Evolutionary conservation across 2,888 invertebrate genomes (phyloP), one percentile per base, ranked within the genome.

Genomic region (Pelosia muscerda): DNA sequence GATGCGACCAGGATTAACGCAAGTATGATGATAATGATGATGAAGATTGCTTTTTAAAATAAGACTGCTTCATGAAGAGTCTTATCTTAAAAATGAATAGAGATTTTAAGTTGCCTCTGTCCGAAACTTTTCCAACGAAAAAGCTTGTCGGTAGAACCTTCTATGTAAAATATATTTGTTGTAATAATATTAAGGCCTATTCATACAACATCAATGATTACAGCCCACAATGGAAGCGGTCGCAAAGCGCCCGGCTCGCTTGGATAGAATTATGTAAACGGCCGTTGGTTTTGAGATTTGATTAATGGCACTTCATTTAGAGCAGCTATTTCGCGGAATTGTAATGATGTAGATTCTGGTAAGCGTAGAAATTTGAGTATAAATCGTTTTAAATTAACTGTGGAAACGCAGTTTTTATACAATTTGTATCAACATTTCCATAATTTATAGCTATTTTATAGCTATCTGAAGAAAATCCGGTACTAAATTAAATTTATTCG

Each of bases 211-310:
- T 60, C 63, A 69, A 63, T 66, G 69, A 69, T 78, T 67, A 75
- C 55, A 63, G 28, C 25, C n/a, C 38, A 74, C 75, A 81, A 78
- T 76, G 69, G 73, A 63, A 73, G 65, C 64, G 67, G 68, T 77
- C 72, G 73, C 73, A 75, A 31, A 76, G 69, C 75, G 74, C 73
- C 76, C 76, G 72, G 74, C 78, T 77, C 76, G 81, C 79, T 79
- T 79, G 73, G 77, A 72, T 80, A 73, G 71, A 81, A 83, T 84
- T 84, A 82, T 82, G 83, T 84, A 86, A 86, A 83, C 82, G 84
- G 79, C 74, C 76, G 80, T 82, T 85, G 83, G 82, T 78, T 87
- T 87, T 86, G 81, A 83, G 84, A 84, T 88, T 87, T 88, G 89
- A 89, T 89, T 87, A 88, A 89, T 88, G 83, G 73, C 73, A 76